A percentile compares a stretch with the other conserved stretches of the same genome.
These are phyloP conservation scores for Brachystomella parvula DNA, from an alignment of 1,140 invertebrate species.

Conservation along the genomic window DNA sequence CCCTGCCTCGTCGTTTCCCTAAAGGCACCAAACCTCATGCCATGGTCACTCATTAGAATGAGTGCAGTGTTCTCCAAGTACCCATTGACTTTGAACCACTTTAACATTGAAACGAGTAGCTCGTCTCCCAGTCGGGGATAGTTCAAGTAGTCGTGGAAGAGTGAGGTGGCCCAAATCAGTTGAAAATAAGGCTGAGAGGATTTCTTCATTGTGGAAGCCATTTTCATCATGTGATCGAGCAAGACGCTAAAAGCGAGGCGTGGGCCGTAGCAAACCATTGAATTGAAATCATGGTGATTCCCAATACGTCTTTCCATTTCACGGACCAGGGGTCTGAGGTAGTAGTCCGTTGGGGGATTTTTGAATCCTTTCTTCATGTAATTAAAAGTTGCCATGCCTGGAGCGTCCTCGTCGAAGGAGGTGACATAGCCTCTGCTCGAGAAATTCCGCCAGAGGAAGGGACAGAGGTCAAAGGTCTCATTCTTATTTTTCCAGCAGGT, in stretches of 20 bases:
- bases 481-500: conserved; percentile 40
- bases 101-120: conserved; percentile 35
- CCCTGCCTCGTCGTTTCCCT: conserved; percentile 45
- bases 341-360: conserved; percentile 46
- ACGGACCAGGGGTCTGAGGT: conserved; percentile 49
- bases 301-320: conserved; percentile 51
- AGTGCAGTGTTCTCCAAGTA: conserved; percentile 51
- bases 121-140: conserved; percentile 33
- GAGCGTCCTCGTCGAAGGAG: conserved; percentile 64
- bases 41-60: conserved; percentile 84
- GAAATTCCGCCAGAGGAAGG: conserved; percentile 70
- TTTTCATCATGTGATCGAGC: conserved; percentile 10
- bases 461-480: conserved; percentile 56
- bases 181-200: conserved; percentile 32
- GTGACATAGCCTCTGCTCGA: conserved; percentile 63
- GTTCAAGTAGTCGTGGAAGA: conserved; percentile 38
- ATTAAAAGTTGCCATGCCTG: conserved; percentile 44
- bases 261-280: conserved; percentile 52
- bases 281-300: not conserved
- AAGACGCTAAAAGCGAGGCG: conserved; percentile 47
- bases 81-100: conserved; percentile 13
- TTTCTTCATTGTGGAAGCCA: not conserved
- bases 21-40: conserved; percentile 74
- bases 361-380: conserved; percentile 45
- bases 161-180: conserved; percentile 37